These are phyloP conservation scores for Picathartes gymnocephalus DNA, from an alignment of 2,113 vertebrate species.

Conservation along the genomic window DNA sequence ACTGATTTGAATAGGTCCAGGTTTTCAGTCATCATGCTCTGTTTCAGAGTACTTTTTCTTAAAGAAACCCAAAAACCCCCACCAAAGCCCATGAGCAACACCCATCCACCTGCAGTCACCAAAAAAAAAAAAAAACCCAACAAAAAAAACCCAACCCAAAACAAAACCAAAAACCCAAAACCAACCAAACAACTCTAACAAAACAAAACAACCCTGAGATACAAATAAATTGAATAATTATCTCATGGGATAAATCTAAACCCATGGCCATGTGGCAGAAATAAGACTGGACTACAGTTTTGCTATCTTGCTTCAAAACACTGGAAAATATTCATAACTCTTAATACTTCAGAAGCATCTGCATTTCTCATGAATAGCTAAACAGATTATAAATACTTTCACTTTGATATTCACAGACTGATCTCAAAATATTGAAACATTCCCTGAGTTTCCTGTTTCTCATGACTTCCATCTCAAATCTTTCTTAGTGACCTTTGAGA, in stretches of 20 bases:
- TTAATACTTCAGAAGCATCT: not conserved
- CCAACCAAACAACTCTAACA: not conserved
- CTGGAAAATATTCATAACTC: not conserved
- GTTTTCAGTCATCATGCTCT: not conserved
- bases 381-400: conserved; percentile 32
- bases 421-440: conserved; percentile 8
- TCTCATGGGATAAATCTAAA: not conserved
- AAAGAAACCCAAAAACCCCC: accelerated
- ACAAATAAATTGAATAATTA: not conserved
- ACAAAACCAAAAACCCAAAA: not conserved
- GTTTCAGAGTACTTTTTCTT: not conserved
- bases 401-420: conserved; percentile 32
- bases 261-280: accelerated
- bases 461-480: conserved; percentile 9
- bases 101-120: not conserved
- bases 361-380: not conserved
- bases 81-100: not conserved
- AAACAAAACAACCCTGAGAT: not conserved
- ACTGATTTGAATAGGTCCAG: not conserved
- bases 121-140: accelerated
- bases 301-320: not conserved
- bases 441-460: conserved; percentile 30
- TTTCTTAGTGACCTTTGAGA: not conserved
- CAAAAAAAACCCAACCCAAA: not conserved
- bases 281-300: not conserved